Evolutionary conservation across 92 coral and sea anemone species (phyloP).

Genomic region (Muricea muricata): DNA sequence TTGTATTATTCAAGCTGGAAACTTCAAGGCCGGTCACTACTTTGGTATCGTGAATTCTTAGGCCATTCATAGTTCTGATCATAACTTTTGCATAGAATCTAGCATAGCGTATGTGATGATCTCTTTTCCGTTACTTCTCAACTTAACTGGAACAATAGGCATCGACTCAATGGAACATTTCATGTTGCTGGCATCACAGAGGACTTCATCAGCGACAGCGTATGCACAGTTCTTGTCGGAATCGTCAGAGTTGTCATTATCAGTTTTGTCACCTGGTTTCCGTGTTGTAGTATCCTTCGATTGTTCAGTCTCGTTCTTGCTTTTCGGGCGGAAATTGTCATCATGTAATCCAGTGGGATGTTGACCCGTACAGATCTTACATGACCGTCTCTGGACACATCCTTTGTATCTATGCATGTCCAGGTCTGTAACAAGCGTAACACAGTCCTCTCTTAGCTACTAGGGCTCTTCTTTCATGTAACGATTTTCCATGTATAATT

Average conservation of each 20-base stretch:
- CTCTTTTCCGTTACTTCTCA: slow-evolving; percentile 29
- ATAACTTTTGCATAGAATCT: slow-evolving; percentile 41
- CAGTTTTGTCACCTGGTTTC: neutral
- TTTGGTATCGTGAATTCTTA: slow-evolving; percentile 35
- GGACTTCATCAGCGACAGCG: neutral
- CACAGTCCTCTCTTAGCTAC: neutral
- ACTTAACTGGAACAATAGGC: slow-evolving; percentile 64
- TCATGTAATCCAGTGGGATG: slow-evolving; percentile 52
- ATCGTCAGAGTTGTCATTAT: neutral
- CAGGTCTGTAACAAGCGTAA: neutral
- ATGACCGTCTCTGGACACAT: neutral
- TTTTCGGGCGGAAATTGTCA: slow-evolving; percentile 40
- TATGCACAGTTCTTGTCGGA: neutral
- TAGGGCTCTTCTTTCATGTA: neutral
- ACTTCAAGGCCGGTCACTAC: slow-evolving; percentile 50
- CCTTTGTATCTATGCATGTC: neutral
- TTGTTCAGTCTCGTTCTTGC: neutral
- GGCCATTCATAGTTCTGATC: slow-evolving; percentile 46
- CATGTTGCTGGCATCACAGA: neutral
- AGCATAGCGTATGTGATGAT: slow-evolving; percentile 63
- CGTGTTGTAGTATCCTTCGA: neutral
- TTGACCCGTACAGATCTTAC: neutral
- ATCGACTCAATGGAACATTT: slow-evolving; percentile 4
- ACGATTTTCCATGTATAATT: neutral
- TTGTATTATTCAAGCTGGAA: slow-evolving; percentile 40